Conservation (phyloP, 2,113 vertebrate species). For the Leucosticte australis region DNA sequence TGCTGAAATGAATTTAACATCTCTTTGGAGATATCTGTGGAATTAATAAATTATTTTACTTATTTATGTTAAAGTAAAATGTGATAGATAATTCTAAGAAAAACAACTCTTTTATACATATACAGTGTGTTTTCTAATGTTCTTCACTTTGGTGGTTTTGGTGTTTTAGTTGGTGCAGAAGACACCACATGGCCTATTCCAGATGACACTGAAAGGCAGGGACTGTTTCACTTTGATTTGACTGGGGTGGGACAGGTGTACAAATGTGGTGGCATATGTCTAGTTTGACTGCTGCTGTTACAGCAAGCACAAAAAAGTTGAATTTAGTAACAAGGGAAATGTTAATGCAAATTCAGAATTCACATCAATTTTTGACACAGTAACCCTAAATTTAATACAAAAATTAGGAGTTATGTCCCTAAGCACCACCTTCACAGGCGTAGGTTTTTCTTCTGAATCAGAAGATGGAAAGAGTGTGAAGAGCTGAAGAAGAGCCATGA, state of each 20-base stretch:
- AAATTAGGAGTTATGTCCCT: background rate
- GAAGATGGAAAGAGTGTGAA: background rate
- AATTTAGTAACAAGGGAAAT: background rate
- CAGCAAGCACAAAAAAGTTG: fast-evolving
- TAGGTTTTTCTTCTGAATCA: background rate
- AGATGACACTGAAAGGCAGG: background rate
- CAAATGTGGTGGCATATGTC: too few relatives aligned
- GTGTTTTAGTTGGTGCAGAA: background rate
- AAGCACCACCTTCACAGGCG: background rate
- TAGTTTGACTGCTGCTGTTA: background rate
- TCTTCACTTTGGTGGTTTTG: fast-evolving
- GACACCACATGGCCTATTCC: background rate
- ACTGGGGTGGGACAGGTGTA: background rate
- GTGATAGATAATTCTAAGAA: background rate
- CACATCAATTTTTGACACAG: background rate
- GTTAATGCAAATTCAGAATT: background rate
- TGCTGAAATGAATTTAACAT: background rate
- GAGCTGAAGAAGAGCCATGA: background rate
- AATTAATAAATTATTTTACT: background rate
- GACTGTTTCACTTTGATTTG: background rate
- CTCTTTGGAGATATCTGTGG: background rate
- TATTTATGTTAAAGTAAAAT: background rate
- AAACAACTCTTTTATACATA: background rate
- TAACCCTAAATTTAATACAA: background rate
- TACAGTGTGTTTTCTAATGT: background rate